These are phyloP conservation scores for Ciconia stormi DNA, from an alignment of 2,113 vertebrate genomes.

Conservation along the genomic window DNA sequence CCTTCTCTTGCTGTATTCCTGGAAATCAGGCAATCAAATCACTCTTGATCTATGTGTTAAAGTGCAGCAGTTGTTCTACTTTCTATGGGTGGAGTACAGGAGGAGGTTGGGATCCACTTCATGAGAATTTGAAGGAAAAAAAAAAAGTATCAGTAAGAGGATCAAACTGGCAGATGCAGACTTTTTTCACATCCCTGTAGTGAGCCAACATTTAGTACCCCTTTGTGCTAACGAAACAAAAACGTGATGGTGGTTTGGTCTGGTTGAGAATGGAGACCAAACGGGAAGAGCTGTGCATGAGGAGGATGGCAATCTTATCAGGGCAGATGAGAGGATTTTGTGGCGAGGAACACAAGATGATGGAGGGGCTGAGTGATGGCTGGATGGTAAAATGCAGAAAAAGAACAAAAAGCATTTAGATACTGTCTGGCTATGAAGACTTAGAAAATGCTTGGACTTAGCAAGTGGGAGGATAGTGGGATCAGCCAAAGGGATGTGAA, in stretches of 20 bases:
- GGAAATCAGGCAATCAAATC: not conserved
- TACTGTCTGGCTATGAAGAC: not conserved
- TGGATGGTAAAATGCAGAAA: not conserved
- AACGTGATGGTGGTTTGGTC: not conserved
- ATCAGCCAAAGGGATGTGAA: not conserved
- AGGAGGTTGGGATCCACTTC: not conserved
- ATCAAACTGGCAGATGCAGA: not conserved
- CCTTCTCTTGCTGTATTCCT: not conserved
- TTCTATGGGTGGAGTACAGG: not conserved
- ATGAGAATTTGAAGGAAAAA: not conserved
- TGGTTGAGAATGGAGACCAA: not conserved
- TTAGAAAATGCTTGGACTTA: not conserved
- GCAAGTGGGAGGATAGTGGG: not conserved
- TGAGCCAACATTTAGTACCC: not conserved
- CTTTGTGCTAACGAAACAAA: not conserved
- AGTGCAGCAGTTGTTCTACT: not conserved
- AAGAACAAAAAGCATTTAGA: not conserved
- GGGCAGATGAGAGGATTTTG: not conserved
- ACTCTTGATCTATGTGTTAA: not conserved
- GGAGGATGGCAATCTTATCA: not conserved
- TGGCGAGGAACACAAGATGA: not conserved
- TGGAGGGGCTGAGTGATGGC: not conserved
- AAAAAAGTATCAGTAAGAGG: not conserved
- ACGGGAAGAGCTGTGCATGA: not conserved
- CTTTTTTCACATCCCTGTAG: not conserved